These are phyloP conservation scores for Ctenicera cuprea DNA, from an alignment of 2,888 invertebrate species.

Conservation along the genomic window DNA sequence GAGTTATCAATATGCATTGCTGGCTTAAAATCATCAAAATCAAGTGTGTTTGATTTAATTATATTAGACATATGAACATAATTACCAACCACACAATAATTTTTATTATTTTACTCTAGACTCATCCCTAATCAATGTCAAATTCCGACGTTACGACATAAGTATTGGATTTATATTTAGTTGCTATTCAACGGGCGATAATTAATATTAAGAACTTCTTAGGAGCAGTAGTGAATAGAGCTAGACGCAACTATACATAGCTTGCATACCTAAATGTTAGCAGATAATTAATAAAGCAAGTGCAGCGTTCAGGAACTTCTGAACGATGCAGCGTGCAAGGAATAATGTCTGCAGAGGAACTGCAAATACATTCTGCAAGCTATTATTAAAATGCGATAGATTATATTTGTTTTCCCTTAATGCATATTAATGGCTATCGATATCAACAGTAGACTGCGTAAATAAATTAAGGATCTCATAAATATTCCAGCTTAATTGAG, in stretches of 20 bases:
- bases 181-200: background rate
- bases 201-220: background rate
- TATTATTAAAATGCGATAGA: slow-evolving; percentile 35
- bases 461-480: slow-evolving; percentile 41
- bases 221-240: background rate
- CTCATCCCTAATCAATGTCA: no score
- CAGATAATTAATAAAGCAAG: slow-evolving; percentile 18
- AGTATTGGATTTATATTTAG: background rate
- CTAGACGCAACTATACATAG: background rate
- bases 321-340: slow-evolving; percentile 1
- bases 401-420: slow-evolving; percentile 31
- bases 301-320: no score
- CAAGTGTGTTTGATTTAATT: no score
- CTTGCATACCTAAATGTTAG: slow-evolving; percentile 15
- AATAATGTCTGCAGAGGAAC: slow-evolving; percentile 1
- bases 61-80: no score
- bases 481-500: slow-evolving; percentile 40
- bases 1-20: no score
- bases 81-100: no score
- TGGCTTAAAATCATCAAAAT: no score
- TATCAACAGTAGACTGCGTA: slow-evolving; percentile 30
- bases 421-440: slow-evolving; percentile 40
- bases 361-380: slow-evolving; percentile 13
- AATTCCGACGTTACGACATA: no score
- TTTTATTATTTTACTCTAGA: no score